These are phyloP conservation scores for Mustela erminea DNA, from an alignment of 2,797 vertebrate species.

Conservation along the genomic window DNA sequence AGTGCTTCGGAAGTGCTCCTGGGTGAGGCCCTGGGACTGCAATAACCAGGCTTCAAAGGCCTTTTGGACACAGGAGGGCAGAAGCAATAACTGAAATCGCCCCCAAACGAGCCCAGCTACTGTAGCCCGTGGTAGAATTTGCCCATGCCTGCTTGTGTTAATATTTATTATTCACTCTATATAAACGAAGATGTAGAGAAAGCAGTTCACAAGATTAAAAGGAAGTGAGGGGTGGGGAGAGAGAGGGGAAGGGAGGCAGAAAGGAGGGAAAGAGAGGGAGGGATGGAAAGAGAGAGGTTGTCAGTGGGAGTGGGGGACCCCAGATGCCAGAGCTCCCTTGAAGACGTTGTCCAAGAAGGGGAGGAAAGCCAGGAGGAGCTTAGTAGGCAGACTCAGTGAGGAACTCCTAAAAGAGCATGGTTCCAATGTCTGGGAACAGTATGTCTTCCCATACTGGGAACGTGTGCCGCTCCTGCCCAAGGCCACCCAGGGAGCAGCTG, in stretches of 20 bases:
- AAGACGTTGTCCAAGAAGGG: not conserved
- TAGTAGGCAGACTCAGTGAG: not conserved
- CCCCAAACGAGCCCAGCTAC: not conserved
- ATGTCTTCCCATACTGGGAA: too few species aligned
- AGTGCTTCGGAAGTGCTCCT: not conserved
- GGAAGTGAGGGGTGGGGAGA: not conserved
- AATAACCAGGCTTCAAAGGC: not conserved
- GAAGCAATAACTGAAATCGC: not conserved
- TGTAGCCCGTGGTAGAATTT: not conserved
- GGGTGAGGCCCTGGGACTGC: not conserved
- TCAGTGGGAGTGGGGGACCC: too few species aligned
- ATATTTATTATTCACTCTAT: not conserved
- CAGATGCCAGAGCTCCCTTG: too few species aligned
- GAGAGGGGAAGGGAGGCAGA: too few species aligned
- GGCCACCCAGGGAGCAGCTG: not conserved
- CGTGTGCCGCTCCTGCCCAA: not conserved
- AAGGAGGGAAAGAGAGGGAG: too few species aligned
- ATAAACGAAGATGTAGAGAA: not conserved
- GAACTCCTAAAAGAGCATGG: fast-evolving
- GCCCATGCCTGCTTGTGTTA: too few species aligned
- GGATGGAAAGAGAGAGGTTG: too few species aligned
- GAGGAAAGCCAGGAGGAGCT: not conserved
- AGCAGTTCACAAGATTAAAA: not conserved
- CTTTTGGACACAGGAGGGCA: not conserved
- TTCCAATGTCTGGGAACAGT: not conserved